A percentile compares a stretch with the other conserved stretches of the same genome.
Conservation (phyloP, 2,797 vertebrate species). For the Silurus lanzhouensis region DNA sequence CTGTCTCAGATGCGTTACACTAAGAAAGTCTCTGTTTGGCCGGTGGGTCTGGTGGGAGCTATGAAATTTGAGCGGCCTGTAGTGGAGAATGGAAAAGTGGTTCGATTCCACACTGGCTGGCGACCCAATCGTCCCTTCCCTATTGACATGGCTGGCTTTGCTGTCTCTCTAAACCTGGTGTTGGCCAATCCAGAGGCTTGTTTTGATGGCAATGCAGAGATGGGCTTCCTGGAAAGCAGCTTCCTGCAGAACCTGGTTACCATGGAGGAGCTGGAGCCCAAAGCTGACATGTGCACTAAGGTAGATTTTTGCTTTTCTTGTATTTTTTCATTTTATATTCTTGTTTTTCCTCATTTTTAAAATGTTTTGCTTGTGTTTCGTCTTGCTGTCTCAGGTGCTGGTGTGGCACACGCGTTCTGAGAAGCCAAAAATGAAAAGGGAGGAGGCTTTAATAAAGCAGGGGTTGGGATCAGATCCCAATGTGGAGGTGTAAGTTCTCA, state of each 20-base stretch:
- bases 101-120: slow-evolving; percentile 91
- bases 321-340: too few relatives aligned
- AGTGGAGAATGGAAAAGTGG: slow-evolving; percentile 83
- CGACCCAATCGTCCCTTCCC: slow-evolving; percentile 89
- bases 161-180: slow-evolving; percentile 81
- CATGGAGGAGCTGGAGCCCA: slow-evolving; percentile 86
- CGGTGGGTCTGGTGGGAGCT: slow-evolving; percentile 90
- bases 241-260: slow-evolving; percentile 85
- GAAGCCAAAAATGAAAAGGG: slow-evolving; percentile 93
- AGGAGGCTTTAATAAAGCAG: slow-evolving; percentile 86
- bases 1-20: slow-evolving; percentile 84
- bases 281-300: slow-evolving; percentile 87
- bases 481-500: slow-evolving; percentile 81
- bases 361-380: not conserved
- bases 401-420: slow-evolving; percentile 95
- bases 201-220: slow-evolving; percentile 83
- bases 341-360: not conserved
- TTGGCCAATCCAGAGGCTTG: slow-evolving; percentile 77
- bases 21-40: slow-evolving; percentile 87
- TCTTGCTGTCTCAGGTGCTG: slow-evolving; percentile 75
- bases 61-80: slow-evolving; percentile 88
- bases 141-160: slow-evolving; percentile 91
- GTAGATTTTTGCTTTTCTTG: slow-evolving; percentile 59
- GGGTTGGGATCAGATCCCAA: slow-evolving; percentile 86
- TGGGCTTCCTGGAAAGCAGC: slow-evolving; percentile 91